Base-by-base conservation (phyloP, 2,888 invertebrate genomes). In the Thereva nobilitata region DNA sequence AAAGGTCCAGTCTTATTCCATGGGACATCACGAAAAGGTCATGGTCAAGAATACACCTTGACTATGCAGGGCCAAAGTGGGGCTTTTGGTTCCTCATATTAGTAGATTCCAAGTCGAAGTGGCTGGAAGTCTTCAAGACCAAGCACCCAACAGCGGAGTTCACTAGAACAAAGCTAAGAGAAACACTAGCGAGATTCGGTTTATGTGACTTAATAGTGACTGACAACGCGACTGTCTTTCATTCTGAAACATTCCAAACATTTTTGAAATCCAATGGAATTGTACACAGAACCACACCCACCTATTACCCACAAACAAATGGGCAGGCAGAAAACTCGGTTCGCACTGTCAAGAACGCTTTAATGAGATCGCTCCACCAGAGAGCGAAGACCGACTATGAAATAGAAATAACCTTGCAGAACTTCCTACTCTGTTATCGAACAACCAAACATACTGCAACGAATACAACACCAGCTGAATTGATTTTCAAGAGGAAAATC, bases 101-200 rank as follows among this genome's bases (percentile, higher is more conserved):
- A 47, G 38, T 67, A 35, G 67, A 67, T 52, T 63, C 67, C 2
- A 63, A 55, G 52, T 67, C 67, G 38, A 67, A 63, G 42, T 67
- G 67, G 63, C 40, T 61, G 40, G 61, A 67, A 37, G 67, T 67
- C 4, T 63, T 67, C n/a, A 55, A 67, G 37, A 67, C 63, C 34
- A 67, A 63, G 12, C 61, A 63, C 9, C 54, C 63, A 9, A 63
- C 63, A 10, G 41, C 63, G 54, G 55, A 67, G 37, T 67, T 67
- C 55, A 67, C 63, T 42, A 63, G 55, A 55, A 45, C 61, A n/a
- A 63, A 63, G 3, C 45, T 67, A 4, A 61, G 63, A 40, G 63
- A 67, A 54, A 67, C 67, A 8, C 45, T 67, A 5, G 67, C 67
- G 3, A 67, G 54, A 53, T 37, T 54, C 47, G 63, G 55, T 44